Evolutionary conservation across 2,888 invertebrate species (phyloP), one percentile per base, ranked within the genome.

Genomic region (Orchesellides sinensis): DNA sequence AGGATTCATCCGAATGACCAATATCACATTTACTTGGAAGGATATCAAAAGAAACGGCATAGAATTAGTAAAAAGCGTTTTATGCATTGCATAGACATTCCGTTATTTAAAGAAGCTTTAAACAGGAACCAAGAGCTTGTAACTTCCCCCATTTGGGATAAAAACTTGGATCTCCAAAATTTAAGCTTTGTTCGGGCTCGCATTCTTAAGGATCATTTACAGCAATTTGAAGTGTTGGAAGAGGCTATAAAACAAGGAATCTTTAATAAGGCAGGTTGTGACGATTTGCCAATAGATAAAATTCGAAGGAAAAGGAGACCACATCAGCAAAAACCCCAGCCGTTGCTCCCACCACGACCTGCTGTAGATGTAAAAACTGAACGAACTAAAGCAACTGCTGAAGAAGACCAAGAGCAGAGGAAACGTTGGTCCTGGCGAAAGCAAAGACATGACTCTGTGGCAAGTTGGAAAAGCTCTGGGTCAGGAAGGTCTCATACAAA

Each of bases 231-330:
- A 12, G 69, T 78, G 0, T 1, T 78, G 0, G 70, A 59, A 12
- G 78, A 78, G 27, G 19, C 35, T 0, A 27, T 78, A 12, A 78
- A 78, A 14, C 61, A 69, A 27, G 78, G 78, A 6, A 12, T 78
- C 12, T 78, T 78, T 45, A 32, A 78, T 19, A n/a, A 8, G 14
- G 23, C 29, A 1, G 69, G 52, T 6, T 69, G 49, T 25, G 63
- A 61, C 19, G 27, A 63, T 12, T 10, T 69, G 8, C 69, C 69
- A 0, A 17, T 78, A 25, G 4, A 17, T 1, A 70, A 40, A 35
- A 32, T 78, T n/a, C 10, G 69, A 8, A 14, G 69, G 25, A 69
- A 70, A 23, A 19, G 21, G 19, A 17, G 17, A 49, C 49, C 49
- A 19, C 35, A 12, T 8, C 5, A 35, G 12, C 12, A 5, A 5